Evolutionary conservation across 2,113 vertebrate genomes (phyloP).

Genomic region (Nematolebias whitei): DNA sequence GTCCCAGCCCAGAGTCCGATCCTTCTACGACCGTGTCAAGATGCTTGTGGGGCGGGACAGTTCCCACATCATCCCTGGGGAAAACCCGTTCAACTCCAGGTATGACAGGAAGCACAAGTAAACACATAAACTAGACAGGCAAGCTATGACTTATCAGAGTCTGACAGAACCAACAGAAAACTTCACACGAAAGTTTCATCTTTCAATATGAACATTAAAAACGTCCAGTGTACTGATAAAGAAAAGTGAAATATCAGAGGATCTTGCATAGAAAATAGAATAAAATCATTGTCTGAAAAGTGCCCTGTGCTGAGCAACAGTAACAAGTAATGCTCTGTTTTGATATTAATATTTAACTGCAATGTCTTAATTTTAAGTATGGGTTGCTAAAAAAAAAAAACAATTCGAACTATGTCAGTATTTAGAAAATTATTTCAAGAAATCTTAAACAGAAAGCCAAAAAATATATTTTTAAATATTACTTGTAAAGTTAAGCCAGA

Average conservation of each 20-base stretch:
- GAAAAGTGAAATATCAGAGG: no score
- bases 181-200: background rate
- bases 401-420: no score
- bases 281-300: no score
- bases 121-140: background rate
- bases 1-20: constrained; percentile 84
- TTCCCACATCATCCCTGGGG: constrained; percentile 95
- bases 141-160: no score
- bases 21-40: constrained; percentile 96
- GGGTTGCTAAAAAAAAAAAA: background rate
- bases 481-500: no score
- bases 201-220: background rate
- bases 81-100: constrained; percentile 98
- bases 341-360: no score
- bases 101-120: constrained; percentile 66
- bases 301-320: no score
- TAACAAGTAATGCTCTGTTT: no score
- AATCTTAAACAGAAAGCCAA: no score
- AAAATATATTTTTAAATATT: no score
- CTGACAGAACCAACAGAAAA: background rate
- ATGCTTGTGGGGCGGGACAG: constrained; percentile 95
- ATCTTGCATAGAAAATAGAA: no score
- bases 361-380: background rate
- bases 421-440: no score
- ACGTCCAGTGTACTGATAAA: background rate